Evolutionary conservation across 2,888 invertebrate species (phyloP).

Genomic region (Ypsolopha sequella): DNA sequence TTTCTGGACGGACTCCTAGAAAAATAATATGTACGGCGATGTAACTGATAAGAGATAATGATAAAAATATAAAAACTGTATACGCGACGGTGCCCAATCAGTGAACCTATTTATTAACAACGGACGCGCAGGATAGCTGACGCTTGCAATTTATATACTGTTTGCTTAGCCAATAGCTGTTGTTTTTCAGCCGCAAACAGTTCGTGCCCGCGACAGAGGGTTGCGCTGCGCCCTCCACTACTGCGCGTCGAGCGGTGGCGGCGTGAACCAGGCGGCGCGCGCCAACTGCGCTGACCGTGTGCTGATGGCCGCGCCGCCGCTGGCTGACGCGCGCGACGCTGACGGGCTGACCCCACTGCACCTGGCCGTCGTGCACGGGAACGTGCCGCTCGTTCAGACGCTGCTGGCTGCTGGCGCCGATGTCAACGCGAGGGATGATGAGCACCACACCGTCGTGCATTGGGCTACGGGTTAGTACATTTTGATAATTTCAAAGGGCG

Average conservation of each 20-base stretch:
- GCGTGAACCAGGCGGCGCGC: slow-evolving; percentile 77
- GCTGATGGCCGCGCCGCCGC: slow-evolving; percentile 87
- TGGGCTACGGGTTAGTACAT: slow-evolving; percentile 92
- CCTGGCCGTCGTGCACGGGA: slow-evolving; percentile 94
- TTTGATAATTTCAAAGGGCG: too few relatives aligned
- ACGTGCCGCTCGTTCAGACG: slow-evolving; percentile 86
- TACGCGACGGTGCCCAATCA: too few relatives aligned
- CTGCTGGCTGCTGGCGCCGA: slow-evolving; percentile 91
- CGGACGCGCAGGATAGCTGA: too few relatives aligned
- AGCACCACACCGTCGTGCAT: slow-evolving; percentile 95
- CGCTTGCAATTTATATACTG: not conserved
- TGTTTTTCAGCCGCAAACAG: slow-evolving; percentile 40
- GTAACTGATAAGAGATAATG: too few relatives aligned
- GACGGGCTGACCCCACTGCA: slow-evolving; percentile 97
- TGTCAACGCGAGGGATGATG: slow-evolving; percentile 91
- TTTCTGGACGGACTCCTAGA: too few relatives aligned
- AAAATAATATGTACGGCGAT: too few relatives aligned
- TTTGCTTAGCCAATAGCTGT: not conserved
- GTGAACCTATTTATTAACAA: too few relatives aligned
- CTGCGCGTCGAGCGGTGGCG: slow-evolving; percentile 85
- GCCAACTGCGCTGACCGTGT: slow-evolving; percentile 92
- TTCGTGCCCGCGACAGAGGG: slow-evolving; percentile 82
- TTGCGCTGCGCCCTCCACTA: slow-evolving; percentile 93
- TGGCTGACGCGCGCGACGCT: slow-evolving; percentile 88
- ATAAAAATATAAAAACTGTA: too few relatives aligned